Base-by-base conservation (phyloP, 2,113 vertebrate genomes). In the Petromus typicus region DNA sequence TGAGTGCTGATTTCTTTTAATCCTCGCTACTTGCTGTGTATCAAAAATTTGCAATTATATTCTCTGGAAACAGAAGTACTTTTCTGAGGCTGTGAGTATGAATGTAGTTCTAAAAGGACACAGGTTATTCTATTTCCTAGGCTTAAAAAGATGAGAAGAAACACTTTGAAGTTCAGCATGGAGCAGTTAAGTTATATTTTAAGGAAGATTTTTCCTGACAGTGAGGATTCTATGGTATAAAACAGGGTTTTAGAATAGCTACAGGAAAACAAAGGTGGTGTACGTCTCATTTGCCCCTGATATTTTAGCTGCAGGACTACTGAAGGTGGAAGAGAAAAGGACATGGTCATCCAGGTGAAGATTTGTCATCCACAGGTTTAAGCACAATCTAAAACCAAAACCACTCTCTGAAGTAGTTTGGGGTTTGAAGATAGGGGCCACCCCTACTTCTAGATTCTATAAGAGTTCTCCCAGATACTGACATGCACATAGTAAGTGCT, bases 61-160 rank as follows among this genome's bases (percentile, higher is more conserved):
- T 73, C 48, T 43, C 51, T 69, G 87, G 64, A 76, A 83, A 91
- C 20, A 83, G 59, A 94, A 83, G n/a, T 80, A 43, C 43, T 83
- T 92, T 96, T 75, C 25, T 61, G 40, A 85, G n/a, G 84, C n/a
- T 59, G 45, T 61, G 76, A 86, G 30, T 66, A 80, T 57, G 96
- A 75, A 85, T 27, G 64, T 7, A 90, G 54, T 37, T 16, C 73
- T 91, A 64, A 64, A 86, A 45, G 9, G 37, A 91, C 86, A 27
- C 12, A 82, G 56, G 11, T 93, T 90, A 82, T 90, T 94, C 40
- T 63, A 61, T 89, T 89, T 56, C 27, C 59, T 76, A 30, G 64
- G 91, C 73, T 84, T 66, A 51, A 92, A 90, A 89, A 43, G 92
- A 92, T 79, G 48, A 86, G 43, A 82, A 92, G 89, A 82, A 93